Conservation (phyloP, 1,140 invertebrate species). For the Lordiphosa collinella region DNA sequence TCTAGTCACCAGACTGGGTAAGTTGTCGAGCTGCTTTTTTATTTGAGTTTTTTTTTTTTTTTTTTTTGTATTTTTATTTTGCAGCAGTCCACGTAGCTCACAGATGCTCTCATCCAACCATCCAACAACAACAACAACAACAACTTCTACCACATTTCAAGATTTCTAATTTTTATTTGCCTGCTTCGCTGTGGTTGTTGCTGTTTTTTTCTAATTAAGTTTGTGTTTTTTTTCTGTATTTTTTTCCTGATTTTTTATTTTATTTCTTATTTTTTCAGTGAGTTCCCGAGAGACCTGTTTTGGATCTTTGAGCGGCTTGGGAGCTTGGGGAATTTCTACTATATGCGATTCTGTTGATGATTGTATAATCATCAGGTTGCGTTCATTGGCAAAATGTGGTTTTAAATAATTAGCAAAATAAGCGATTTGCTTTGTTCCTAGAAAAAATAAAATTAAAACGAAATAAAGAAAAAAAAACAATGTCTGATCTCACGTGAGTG, state of each 20-base stretch:
- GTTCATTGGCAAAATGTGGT: slow-evolving; percentile 53
- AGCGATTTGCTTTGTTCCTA: slow-evolving; percentile 38
- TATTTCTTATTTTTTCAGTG: slow-evolving; percentile 24
- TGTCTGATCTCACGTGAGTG: slow-evolving; percentile 31
- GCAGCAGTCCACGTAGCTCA: slow-evolving; percentile 34
- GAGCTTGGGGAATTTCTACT: slow-evolving; percentile 41
- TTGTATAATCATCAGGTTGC: slow-evolving; percentile 10
- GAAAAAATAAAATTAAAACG: slow-evolving; percentile 33
- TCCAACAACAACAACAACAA: slow-evolving; percentile 18
- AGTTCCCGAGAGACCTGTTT: slow-evolving; percentile 42
- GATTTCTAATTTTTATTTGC: slow-evolving; percentile 69
- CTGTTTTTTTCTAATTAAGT: slow-evolving; percentile 59
- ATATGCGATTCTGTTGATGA: slow-evolving; percentile 18
- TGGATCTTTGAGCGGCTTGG: slow-evolving; percentile 27
- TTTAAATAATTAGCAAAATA: slow-evolving; percentile 63
- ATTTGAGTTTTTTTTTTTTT: slow-evolving; percentile 5
- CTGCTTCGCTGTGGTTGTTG: not conserved
- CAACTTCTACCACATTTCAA: slow-evolving; percentile 50
- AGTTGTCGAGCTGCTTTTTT: slow-evolving; percentile 22
- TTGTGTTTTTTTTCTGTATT: slow-evolving; percentile 27
- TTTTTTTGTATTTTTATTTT: not conserved
- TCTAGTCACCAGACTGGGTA: slow-evolving; percentile 4
- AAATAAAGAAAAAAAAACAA: not conserved
- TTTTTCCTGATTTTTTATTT: slow-evolving; percentile 8
- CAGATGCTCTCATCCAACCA: slow-evolving; percentile 29